Percentiles rank a stretch among this genome's conserved stretches.
Conservation (phyloP, 2,797 vertebrate species). For the Limosa lapponica region DNA sequence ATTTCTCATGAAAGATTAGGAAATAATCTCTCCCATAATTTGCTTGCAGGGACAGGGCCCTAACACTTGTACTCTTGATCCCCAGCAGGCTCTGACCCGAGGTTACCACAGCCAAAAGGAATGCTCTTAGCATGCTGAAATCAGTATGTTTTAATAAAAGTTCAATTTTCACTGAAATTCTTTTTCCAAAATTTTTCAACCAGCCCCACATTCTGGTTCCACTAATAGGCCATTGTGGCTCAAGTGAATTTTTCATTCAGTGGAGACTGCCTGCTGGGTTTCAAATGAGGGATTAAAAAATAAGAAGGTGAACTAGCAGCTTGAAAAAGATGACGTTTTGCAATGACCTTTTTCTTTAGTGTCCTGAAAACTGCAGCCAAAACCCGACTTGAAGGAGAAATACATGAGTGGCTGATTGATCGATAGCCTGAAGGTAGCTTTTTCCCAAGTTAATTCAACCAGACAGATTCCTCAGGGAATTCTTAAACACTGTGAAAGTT, state of each 20-base stretch:
- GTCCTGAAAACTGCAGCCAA: background rate
- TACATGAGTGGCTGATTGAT: background rate
- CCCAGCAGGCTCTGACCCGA: background rate
- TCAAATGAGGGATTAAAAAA: background rate
- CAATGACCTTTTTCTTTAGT: background rate
- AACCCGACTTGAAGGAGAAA: background rate
- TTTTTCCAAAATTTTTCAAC: background rate
- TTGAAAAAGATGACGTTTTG: background rate
- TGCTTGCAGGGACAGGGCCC: background rate
- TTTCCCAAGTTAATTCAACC: background rate
- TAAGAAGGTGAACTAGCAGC: background rate
- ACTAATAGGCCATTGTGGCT: background rate
- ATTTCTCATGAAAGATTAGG: background rate
- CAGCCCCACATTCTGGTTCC: background rate
- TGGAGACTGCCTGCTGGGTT: background rate
- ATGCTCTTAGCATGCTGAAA: background rate
- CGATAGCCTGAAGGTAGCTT: background rate
- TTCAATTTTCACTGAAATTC: background rate
- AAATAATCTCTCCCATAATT: background rate
- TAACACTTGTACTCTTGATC: background rate
- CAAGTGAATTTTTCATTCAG: background rate
- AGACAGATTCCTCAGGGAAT: constrained; percentile 10
- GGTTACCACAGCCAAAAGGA: background rate
- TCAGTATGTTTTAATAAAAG: background rate
- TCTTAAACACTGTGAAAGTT: background rate